Percentiles rank a stretch among this genome's conserved stretches.
Conservation (phyloP, 2,113 vertebrate species). For the Neotoma lepida region DNA sequence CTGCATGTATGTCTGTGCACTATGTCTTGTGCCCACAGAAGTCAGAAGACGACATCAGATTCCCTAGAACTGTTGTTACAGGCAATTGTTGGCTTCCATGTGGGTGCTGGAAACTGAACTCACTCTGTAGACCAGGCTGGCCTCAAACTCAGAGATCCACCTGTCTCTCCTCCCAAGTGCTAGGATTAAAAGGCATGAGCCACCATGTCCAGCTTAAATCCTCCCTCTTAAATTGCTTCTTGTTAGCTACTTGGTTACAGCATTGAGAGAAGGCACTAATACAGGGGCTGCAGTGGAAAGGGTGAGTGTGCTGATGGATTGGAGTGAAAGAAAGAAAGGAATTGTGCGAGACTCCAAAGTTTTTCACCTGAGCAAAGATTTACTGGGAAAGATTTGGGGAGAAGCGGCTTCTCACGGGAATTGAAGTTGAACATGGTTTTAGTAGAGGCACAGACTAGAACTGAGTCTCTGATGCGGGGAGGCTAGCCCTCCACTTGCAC, state of each 20-base stretch:
- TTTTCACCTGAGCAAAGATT: not conserved
- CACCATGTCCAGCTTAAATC: not conserved
- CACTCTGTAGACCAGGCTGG: not conserved
- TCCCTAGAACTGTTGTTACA: not conserved
- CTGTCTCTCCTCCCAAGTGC: not conserved
- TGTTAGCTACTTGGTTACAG: not conserved
- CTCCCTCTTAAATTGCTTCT: not conserved
- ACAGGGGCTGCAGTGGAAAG: not conserved
- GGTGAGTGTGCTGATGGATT: not conserved
- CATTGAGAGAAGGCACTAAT: not conserved
- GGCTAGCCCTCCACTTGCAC: not conserved
- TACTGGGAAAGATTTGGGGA: not conserved
- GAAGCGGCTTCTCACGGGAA: not conserved
- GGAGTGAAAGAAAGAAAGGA: not conserved
- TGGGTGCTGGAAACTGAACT: not conserved
- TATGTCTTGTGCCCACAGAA: not conserved
- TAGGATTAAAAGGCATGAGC: not conserved
- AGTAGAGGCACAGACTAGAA: not conserved
- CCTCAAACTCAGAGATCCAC: not conserved
- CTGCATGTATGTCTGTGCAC: not conserved
- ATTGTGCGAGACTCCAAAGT: not conserved
- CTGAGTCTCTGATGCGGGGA: not conserved
- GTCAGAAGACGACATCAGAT: not conserved
- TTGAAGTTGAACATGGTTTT: not conserved
- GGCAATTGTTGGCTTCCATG: not conserved